Base-by-base conservation (phyloP, 1,140 invertebrate genomes). In the Dinoponera quadriceps region DNA sequence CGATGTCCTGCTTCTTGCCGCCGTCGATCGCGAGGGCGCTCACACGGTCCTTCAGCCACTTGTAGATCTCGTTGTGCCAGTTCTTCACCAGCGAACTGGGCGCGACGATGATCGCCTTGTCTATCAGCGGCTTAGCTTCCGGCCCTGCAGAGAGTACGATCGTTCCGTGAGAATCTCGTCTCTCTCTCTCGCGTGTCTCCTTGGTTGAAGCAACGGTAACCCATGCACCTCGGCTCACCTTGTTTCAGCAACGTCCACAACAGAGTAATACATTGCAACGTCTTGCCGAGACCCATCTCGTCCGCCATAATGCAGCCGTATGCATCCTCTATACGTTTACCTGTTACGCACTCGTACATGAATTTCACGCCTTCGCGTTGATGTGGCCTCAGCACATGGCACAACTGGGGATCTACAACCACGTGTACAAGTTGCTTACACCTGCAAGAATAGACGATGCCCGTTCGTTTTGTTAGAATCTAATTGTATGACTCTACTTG, bases 321-420 rank as follows among this genome's bases (percentile, higher is more conserved):
- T 82, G 97, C 97, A 87, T 96, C 95, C 83, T 97, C 97, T 84
- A 99, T 99, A 90, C 98, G 96, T 81, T 95, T 94, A 18, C 99
- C 99, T 48, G 98, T 99, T 1, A 99, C 98, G 95, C 99, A 99
- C 92, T 99, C 98, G 93, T 99, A 99, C 98, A 99, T 99, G 93
- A 99, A 99, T 92, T 99, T 99, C 0, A 99, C 99, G 38, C 99
- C 99, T 93, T 99, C 99, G 80, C 99, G 96, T 94, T 99, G 99
- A 97, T 99, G 99, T 20, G 99, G 99, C 72, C 99, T 95, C 5
- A 99, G 95, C 66, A 99, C 96, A 91, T 98, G 97, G 44, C 97
- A 96, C 18, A 99, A 94, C 0, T 98, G 89, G 9, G 99, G 99
- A 95, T 99, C 99, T 1, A 99, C 98, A 9, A 94, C 93, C 38